Conservation (phyloP, 2,888 invertebrate species). For the Acrobasis suavella region DNA sequence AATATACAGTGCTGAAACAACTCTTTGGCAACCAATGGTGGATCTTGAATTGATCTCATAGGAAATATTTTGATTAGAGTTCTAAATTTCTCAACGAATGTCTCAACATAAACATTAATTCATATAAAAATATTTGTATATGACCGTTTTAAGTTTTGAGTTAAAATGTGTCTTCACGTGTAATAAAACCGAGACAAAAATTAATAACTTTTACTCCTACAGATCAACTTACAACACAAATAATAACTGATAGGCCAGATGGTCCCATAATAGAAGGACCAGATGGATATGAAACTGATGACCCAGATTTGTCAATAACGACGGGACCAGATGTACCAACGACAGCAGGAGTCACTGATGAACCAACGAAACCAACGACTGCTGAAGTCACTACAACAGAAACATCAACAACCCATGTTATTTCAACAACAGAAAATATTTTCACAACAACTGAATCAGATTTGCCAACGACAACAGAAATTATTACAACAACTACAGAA, state of each 20-base stretch:
- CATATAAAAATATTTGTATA: no score
- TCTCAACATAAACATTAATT: no score
- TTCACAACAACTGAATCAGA: background rate
- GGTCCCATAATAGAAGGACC: background rate
- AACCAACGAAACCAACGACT: background rate
- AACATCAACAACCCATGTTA: background rate
- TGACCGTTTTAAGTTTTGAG: no score
- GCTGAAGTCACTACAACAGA: background rate
- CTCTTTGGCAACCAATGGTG: no score
- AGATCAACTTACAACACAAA: background rate
- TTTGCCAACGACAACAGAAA: background rate
- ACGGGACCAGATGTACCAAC: background rate
- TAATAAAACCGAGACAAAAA: no score
- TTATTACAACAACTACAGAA: slow-evolving; percentile 14
- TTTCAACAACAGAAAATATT: background rate
- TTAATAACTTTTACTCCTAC: background rate
- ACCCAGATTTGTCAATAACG: background rate
- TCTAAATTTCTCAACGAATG: no score
- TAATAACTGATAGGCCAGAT: background rate
- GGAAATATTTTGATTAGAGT: no score
- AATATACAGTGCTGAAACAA: no score
- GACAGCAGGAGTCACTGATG: background rate
- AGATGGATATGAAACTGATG: background rate
- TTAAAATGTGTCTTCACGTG: no score
- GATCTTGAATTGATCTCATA: no score